Conservation (phyloP, 2,888 invertebrate species). For the Campaea margaritaria region DNA sequence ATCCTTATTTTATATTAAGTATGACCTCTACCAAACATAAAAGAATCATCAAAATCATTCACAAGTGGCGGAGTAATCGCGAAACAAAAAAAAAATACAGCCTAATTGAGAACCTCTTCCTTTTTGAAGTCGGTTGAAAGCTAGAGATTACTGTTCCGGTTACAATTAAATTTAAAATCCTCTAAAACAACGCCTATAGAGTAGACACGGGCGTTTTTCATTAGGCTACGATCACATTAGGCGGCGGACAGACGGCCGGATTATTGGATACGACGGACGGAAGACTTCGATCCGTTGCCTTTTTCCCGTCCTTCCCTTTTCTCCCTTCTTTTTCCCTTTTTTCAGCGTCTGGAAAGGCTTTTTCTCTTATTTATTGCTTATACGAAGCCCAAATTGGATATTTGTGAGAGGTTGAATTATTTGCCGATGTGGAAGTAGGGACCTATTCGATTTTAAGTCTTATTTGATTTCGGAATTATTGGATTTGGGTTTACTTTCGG, state of each 20-base stretch:
- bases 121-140: too few relatives aligned
- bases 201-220: conserved; percentile 73
- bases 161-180: not conserved
- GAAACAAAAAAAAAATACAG: too few relatives aligned
- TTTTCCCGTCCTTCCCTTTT: conserved; percentile 74
- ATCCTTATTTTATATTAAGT: too few relatives aligned
- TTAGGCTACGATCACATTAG: conserved; percentile 85
- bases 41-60: too few relatives aligned
- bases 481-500: conserved; percentile 17
- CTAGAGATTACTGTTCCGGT: too few relatives aligned
- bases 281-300: conserved; percentile 82
- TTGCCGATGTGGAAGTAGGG: conserved; percentile 71
- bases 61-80: too few relatives aligned
- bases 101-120: too few relatives aligned
- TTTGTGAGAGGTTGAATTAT: conserved; percentile 80
- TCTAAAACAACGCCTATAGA: conserved; percentile 53
- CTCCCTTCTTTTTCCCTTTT: conserved; percentile 61
- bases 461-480: conserved; percentile 44
- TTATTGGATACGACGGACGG: conserved; percentile 85
- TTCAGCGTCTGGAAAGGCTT: conserved; percentile 82
- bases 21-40: too few relatives aligned
- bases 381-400: conserved; percentile 83
- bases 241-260: conserved; percentile 83
- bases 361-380: conserved; percentile 85
- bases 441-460: conserved; percentile 58